Evolutionary conservation across 1,140 invertebrate genomes (phyloP).

Genomic region (Platorchestia sp.): DNA sequence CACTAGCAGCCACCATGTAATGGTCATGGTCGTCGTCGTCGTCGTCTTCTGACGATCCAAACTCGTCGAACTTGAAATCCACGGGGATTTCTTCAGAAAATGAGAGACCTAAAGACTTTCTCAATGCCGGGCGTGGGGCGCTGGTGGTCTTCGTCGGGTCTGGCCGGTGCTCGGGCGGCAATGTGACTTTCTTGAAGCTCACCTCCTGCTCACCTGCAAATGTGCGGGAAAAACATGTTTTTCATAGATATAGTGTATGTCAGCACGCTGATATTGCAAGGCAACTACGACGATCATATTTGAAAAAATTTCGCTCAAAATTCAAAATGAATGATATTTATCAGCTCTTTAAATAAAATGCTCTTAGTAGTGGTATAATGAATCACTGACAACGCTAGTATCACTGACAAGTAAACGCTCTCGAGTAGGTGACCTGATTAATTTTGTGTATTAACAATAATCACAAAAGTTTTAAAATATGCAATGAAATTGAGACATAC

Average conservation of each 20-base stretch:
- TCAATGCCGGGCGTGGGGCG: slow-evolving; percentile 55
- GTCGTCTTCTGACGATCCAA: slow-evolving; percentile 66
- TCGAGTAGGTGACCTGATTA: too few species aligned
- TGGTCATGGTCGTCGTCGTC: not conserved
- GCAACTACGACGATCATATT: too few species aligned
- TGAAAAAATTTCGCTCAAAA: not conserved
- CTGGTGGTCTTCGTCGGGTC: not conserved
- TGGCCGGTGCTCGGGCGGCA: slow-evolving; percentile 61
- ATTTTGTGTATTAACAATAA: too few species aligned
- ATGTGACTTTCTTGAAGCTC: slow-evolving; percentile 66
- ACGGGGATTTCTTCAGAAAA: slow-evolving; percentile 64
- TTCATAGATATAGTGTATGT: not conserved
- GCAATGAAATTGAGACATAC: not conserved
- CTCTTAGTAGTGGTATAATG: not conserved
- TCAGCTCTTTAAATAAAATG: not conserved
- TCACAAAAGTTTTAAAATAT: too few species aligned
- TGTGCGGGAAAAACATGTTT: not conserved
- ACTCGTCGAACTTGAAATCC: slow-evolving; percentile 64
- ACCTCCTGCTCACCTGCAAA: slow-evolving; percentile 65
- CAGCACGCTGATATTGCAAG: not conserved
- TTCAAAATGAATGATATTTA: not conserved
- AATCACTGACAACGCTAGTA: too few species aligned
- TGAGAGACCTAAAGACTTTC: slow-evolving; percentile 60
- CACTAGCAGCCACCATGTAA: slow-evolving; percentile 61
- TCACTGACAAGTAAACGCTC: too few species aligned